These are phyloP conservation scores for Dendrolimus houi DNA, from an alignment of 2,888 invertebrate genomes.

Conservation along the genomic window DNA sequence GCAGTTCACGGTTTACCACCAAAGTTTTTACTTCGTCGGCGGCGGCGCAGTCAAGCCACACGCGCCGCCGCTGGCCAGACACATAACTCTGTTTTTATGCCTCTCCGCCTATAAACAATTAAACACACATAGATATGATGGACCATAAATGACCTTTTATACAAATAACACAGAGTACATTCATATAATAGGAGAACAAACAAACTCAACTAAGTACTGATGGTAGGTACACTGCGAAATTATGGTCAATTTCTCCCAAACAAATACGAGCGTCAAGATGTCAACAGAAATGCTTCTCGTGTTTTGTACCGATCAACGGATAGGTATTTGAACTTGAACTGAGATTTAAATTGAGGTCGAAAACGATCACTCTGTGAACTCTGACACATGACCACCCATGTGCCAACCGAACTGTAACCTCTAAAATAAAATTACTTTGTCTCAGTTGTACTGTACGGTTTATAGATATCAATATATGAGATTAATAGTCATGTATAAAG, in stretches of 20 bases:
- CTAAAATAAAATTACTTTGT: slow-evolving; percentile 4
- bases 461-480: no score
- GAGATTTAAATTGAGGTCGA: slow-evolving; percentile 60
- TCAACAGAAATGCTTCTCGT: slow-evolving; percentile 19
- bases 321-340: slow-evolving; percentile 38
- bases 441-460: background rate
- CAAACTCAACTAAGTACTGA: no score
- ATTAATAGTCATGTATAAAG: no score
- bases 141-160: no score
- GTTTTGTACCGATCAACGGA: slow-evolving; percentile 17
- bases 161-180: no score
- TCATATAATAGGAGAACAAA: no score
- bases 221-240: no score
- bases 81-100: slow-evolving; percentile 28
- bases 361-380: slow-evolving; percentile 41
- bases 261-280: slow-evolving; percentile 10
- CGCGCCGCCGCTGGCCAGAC: slow-evolving; percentile 14
- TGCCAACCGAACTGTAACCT: slow-evolving; percentile 19
- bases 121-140: no score
- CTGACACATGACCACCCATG: slow-evolving; percentile 21
- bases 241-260: no score
- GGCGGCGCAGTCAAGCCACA: slow-evolving; percentile 2
- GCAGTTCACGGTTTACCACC: slow-evolving; percentile 24
- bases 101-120: background rate
- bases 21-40: slow-evolving; percentile 22